phyloP scores from a whole-genome alignment of 2,797 vertebrate genomes.

The Phataginus tetradactyla region DNA sequence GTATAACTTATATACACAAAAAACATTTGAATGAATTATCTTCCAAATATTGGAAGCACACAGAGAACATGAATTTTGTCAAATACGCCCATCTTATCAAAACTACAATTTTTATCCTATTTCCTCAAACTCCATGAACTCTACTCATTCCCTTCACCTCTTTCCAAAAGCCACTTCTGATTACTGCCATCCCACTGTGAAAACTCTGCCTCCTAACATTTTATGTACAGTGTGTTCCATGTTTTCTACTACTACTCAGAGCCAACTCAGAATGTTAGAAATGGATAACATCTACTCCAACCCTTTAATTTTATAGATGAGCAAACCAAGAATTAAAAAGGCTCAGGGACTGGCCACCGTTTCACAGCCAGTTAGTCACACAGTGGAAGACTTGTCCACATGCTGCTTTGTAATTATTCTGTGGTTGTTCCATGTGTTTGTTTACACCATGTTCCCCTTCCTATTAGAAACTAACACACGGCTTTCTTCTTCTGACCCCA shows the following conservation, averaged over 20 bases:
- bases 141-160: not conserved
- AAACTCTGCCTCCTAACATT: not conserved
- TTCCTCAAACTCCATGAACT: slow-evolving; percentile 10
- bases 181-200: not conserved
- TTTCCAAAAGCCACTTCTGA: slow-evolving; percentile 30
- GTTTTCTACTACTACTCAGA: not conserved
- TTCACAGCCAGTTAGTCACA: not conserved
- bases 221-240: slow-evolving; percentile 18
- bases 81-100: slow-evolving; percentile 20
- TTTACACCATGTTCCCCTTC: not conserved
- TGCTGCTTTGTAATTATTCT: slow-evolving; percentile 15
- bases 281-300: not conserved
- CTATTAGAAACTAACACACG: not conserved
- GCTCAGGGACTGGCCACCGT: not conserved
- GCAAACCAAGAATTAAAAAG: slow-evolving; percentile 58
- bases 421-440: not conserved
- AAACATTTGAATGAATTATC: not conserved
- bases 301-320: slow-evolving; percentile 61
- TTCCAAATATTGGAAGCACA: not conserved
- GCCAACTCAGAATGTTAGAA: slow-evolving; percentile 37
- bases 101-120: slow-evolving; percentile 27
- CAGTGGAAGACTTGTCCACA: slow-evolving; percentile 74
- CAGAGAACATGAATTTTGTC: slow-evolving; percentile 21
- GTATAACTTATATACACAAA: not conserved
- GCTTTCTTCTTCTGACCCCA: not conserved